Conservation (phyloP, 1,140 invertebrate genomes). For the Periplaneta americana region DNA sequence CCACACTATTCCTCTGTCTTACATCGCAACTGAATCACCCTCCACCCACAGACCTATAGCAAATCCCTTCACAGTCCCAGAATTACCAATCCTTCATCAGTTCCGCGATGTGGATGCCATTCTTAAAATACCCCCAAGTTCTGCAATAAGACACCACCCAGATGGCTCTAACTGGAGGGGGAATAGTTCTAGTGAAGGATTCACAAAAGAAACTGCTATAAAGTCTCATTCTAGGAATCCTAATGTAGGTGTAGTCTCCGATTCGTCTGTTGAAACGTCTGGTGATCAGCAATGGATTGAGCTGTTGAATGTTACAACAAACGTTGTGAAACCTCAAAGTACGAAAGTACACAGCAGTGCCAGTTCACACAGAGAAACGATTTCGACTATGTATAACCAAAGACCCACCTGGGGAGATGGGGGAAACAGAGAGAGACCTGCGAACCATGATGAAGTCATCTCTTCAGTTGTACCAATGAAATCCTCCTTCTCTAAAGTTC, state of each 20-base stretch:
- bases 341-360: no score
- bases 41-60: not conserved
- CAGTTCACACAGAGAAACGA: not conserved
- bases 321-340: not conserved
- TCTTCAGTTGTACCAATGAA: not conserved
- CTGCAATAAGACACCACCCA: not conserved
- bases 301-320: not conserved
- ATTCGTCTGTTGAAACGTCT: not conserved
- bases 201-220: not conserved
- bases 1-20: not conserved
- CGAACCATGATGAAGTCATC: not conserved
- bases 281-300: not conserved
- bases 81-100: slow-evolving; percentile 1
- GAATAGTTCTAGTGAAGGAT: not conserved
- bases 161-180: not conserved
- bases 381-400: not conserved
- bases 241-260: not conserved
- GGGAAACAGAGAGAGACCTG: not conserved
- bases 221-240: not conserved
- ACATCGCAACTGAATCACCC: not conserved
- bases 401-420: not conserved
- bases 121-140: not conserved
- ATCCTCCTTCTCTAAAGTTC: not conserved
- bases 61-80: slow-evolving; percentile 1
- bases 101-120: not conserved